Evolutionary conservation across 2,797 vertebrate species (phyloP).

Genomic region (Buphagus erythrorhynchus): DNA sequence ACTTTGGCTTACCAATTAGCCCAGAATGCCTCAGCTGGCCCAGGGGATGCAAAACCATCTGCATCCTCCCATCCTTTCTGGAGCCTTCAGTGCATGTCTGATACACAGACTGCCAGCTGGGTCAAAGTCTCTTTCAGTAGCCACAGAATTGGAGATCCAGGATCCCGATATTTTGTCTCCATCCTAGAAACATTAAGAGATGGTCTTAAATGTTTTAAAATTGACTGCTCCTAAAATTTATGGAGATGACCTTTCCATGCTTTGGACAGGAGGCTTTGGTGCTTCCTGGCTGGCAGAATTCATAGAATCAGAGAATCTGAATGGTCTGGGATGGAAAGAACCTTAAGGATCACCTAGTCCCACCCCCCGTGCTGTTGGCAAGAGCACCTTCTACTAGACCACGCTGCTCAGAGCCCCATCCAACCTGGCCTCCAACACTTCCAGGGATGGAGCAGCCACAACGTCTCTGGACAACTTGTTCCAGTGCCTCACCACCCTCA

Average conservation of each 20-base stretch:
- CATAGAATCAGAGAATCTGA: neutral
- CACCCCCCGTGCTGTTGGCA: neutral
- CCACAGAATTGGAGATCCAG: neutral
- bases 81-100: neutral
- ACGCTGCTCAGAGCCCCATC: neutral
- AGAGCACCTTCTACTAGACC: neutral
- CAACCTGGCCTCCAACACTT: neutral
- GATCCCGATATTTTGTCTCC: neutral
- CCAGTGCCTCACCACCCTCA: neutral
- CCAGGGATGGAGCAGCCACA: neutral
- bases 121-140: neutral
- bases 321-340: neutral
- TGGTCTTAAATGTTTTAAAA: neutral
- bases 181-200: neutral
- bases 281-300: neutral
- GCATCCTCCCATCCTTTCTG: neutral
- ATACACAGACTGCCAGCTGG: neutral
- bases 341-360: neutral
- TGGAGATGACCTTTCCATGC: neutral
- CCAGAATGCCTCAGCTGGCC: neutral
- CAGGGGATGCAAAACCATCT: neutral
- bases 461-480: neutral
- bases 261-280: neutral
- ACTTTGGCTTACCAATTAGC: neutral
- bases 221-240: neutral